Evolutionary conservation across 2,113 vertebrate genomes (phyloP).

Genomic region (Hippopotamus amphibius): DNA sequence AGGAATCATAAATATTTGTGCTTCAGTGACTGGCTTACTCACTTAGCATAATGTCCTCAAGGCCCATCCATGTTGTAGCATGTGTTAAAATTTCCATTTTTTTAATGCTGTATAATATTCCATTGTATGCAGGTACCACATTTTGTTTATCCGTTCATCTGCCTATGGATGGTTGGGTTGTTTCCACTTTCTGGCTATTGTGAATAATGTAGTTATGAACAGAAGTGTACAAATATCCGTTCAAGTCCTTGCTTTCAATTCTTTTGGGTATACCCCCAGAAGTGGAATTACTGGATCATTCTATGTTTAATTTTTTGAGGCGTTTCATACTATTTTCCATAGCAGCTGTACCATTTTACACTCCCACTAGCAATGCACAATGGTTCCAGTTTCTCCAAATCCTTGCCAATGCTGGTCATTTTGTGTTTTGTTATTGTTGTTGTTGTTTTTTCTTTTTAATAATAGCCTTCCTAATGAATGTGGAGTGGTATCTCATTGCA

Average conservation of each 20-base stretch:
- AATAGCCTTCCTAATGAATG: neutral
- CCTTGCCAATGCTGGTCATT: neutral
- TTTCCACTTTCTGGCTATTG: neutral
- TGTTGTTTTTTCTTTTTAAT: neutral
- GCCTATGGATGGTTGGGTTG: neutral
- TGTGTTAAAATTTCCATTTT: neutral
- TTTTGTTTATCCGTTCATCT: slow-evolving; percentile 8
- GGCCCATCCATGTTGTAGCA: neutral
- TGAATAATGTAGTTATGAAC: neutral
- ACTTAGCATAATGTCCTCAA: slow-evolving; percentile 3
- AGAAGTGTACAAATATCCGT: neutral
- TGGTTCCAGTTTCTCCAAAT: neutral
- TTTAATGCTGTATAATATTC: slow-evolving; percentile 21
- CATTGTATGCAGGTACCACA: neutral
- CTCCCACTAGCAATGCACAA: neutral
- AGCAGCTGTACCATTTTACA: neutral
- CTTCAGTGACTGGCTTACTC: neutral
- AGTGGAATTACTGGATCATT: slow-evolving; percentile 11
- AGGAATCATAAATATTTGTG: slow-evolving; percentile 4
- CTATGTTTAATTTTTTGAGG: neutral
- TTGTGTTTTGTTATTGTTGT: neutral
- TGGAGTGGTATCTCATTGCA: neutral
- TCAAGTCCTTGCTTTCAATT: neutral
- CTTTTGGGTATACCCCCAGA: neutral
- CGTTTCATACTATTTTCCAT: neutral